Evolutionary conservation across 2,797 vertebrate genomes (phyloP), one percentile per base, ranked within the genome.

Genomic region (Eulemur mongoz): DNA sequence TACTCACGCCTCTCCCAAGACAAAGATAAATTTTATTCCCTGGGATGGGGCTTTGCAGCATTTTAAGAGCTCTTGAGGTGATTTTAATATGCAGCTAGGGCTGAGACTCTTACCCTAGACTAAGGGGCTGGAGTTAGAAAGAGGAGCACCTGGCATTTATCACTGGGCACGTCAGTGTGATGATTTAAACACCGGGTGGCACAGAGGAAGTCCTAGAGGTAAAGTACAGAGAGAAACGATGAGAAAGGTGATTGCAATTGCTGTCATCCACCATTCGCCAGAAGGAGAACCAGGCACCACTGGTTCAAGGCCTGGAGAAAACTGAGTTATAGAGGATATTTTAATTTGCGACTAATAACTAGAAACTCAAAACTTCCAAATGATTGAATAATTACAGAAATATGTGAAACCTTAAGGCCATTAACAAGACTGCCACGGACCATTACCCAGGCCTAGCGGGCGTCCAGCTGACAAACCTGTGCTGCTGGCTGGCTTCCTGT

Each of bases 351-450:
- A 2, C 94, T 94, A 91, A 89, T 96, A 92, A 57, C 91, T 95
- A 97, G 93, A 96, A 97, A 97, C 95, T 94, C 18, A 45, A 93
- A 96, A 48, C 96, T 98, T 96, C 57, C 84, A 95, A 98, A 87
- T 76, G 94, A 91, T 70, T 72, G 78, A 94, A 63, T 97, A 95
- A 96, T 98, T 83, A 5, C 7, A 90, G 94, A 96, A 97, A 72
- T 27, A 86, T 85, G 81, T 89, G 94, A 97, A 95, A 59, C 45
- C 91, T 85, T 35, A 0, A 7, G 93, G 94, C 91, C 52, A 1
- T 88, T 96, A 97, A 93, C 18, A 73, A 95, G 94, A 95, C 61
- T 88, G 89, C 69, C 32, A 35, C 0, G 30, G 70, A 93, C 93
- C 97, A 96, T 92, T 97, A 96, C 54, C 54, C 93, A 52, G n/a